These are phyloP conservation scores for Xyliphius kryptos DNA, from an alignment of 2,113 vertebrate species.

Conservation along the genomic window DNA sequence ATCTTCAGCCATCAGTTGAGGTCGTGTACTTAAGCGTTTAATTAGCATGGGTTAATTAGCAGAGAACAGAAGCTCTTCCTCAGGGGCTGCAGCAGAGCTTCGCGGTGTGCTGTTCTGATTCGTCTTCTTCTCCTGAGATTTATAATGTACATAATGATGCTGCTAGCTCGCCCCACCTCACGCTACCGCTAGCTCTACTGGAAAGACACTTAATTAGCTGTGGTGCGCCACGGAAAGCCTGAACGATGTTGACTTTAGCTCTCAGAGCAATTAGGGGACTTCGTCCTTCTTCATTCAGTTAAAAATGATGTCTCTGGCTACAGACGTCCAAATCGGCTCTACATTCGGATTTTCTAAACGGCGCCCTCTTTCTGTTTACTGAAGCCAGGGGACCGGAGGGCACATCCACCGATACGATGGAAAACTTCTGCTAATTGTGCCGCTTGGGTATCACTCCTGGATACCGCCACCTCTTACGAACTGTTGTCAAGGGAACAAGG, in stretches of 20 bases:
- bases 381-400: constrained; percentile 44
- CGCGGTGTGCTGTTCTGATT: too few species aligned
- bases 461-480: constrained; percentile 49
- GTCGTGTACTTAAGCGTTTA: constrained; percentile 28
- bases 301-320: too few species aligned
- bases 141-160: constrained; percentile 46
- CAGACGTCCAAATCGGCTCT: too few species aligned
- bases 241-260: background rate
- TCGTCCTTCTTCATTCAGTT: constrained; percentile 36
- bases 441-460: constrained; percentile 53
- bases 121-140: constrained; percentile 40
- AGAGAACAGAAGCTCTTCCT: constrained; percentile 12
- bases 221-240: constrained; percentile 28
- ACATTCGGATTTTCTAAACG: too few species aligned
- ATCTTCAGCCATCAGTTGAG: constrained; percentile 5
- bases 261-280: constrained; percentile 44
- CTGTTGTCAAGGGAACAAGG: constrained; percentile 55
- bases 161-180: constrained; percentile 34
- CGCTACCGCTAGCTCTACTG: constrained; percentile 37
- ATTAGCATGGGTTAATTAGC: constrained; percentile 34
- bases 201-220: constrained; percentile 39
- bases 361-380: constrained; percentile 51
- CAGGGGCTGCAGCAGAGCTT: constrained; percentile 7
- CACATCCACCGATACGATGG: constrained; percentile 57
- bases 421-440: constrained; percentile 65